Base-by-base conservation (phyloP, 2,888 invertebrate genomes). In the Leptinotarsa haldemani region DNA sequence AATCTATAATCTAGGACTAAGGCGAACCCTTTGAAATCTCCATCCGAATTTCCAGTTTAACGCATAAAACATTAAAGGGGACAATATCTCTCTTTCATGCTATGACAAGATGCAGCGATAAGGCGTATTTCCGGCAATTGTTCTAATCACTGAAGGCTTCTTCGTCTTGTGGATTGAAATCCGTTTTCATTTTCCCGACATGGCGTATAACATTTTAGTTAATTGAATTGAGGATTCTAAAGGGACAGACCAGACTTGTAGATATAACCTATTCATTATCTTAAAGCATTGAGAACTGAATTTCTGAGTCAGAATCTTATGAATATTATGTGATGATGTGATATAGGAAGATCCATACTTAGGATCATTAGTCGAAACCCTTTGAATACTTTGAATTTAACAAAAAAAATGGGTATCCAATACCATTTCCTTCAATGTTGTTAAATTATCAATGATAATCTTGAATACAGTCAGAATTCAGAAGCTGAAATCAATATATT, bases 81-180 rank as follows among this genome's bases (percentile, higher is more conserved):
- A 61, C 30, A 61, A 30, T 61, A 61, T 61, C 61, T n/a, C 61
- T 61, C 61, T 61, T 61, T 40, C 61, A 61, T 61, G 18, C 61
- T 16, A n/a, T n/a, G 30, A 61, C 61, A 61, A 30, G 61, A 61
- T 61, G 61, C 61, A 61, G 61, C 25, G 61, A 61, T 61, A 61
- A 30, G 61, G 61, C 61, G 61, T 61, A 40, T 61, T 61, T 61
- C 61, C 61, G 25, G 7, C 61, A 61, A 61, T 61, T 61, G 61
- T 61, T 61, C 40, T 61, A 61, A 61, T 61, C 61, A 61, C 40
- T n/a, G 30, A 30, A 30, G 61, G 40, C 30, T 56, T 61, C 61
- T 61, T 40, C 61, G 40, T 61, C 61, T 61, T 61, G 16, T 58
- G 61, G 61, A 61, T 50, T 20, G 48, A 50, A 66, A 66, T 66